phyloP scores from a whole-genome alignment of 1,140 invertebrate species.

The Eriocheir sinensis region DNA sequence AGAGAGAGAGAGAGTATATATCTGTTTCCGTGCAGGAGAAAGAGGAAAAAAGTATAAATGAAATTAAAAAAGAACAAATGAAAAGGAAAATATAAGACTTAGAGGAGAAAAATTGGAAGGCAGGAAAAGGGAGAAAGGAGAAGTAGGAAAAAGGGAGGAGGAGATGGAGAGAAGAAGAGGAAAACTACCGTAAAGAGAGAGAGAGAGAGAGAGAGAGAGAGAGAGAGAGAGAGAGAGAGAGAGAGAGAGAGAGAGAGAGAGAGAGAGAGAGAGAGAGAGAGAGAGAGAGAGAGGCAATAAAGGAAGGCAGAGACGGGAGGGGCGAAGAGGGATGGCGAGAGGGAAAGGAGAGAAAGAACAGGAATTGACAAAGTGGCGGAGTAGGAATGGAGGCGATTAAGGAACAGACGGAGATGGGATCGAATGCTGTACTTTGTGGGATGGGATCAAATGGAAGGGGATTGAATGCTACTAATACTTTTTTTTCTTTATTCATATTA shows the following conservation, averaged over 20 bases:
- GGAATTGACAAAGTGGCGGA: not conserved
- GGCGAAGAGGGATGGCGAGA: too few species aligned
- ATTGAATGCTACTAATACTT: too few species aligned
- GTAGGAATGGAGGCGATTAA: not conserved
- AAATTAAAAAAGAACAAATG: not conserved
- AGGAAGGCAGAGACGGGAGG: too few species aligned
- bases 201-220: not conserved
- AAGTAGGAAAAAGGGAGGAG: not conserved
- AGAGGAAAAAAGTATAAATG: not conserved
- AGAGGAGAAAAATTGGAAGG: too few species aligned
- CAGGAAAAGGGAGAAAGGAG: not conserved
- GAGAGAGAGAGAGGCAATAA: not conserved
- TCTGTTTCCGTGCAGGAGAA: not conserved
- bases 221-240: not conserved
- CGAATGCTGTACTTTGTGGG: not conserved
- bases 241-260: not conserved
- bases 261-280: not conserved
- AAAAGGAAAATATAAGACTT: too few species aligned
- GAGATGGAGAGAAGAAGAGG: constrained; percentile 19
- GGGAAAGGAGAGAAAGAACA: constrained; percentile 13
- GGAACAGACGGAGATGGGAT: not conserved
- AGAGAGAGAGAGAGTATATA: not conserved
- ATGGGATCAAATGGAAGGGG: too few species aligned
- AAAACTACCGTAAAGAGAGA: not conserved
- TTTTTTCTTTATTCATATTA: too few species aligned